These are phyloP conservation scores for Glaucomys volans DNA, from an alignment of 2,113 vertebrate genomes.

Conservation along the genomic window DNA sequence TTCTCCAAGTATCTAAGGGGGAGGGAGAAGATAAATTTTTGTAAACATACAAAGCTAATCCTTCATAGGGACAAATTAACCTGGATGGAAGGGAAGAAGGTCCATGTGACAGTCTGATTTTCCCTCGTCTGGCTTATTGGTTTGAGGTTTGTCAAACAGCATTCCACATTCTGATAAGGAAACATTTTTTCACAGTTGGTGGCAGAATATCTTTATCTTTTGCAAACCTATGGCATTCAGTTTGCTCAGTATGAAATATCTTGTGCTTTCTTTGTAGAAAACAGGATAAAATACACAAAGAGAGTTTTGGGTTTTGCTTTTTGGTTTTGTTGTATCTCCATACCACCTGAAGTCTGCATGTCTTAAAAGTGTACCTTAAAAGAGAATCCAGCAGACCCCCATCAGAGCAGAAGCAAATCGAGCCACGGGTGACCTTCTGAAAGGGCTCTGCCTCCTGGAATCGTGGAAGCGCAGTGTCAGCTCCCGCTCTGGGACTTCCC, in stretches of 20 bases:
- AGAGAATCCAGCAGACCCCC: not conserved
- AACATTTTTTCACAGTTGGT: slow-evolving; percentile 40
- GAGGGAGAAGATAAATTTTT: not conserved
- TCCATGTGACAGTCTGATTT: not conserved
- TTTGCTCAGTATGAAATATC: not conserved
- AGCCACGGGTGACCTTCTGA: not conserved
- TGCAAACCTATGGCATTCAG: not conserved
- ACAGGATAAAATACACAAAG: not conserved
- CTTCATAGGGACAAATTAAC: not conserved
- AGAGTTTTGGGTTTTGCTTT: not conserved
- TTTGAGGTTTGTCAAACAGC: not conserved
- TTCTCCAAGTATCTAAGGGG: slow-evolving; percentile 95
- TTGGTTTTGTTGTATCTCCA: not conserved
- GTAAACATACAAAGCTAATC: not conserved
- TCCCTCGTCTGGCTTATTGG: not conserved
- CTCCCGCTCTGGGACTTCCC: not conserved
- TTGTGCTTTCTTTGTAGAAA: not conserved
- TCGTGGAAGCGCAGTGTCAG: rapidly evolving
- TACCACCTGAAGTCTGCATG: not conserved
- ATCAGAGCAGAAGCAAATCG: not conserved
- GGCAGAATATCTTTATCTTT: not conserved
- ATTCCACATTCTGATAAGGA: not conserved
- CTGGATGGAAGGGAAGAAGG: not conserved
- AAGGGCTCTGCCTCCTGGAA: not conserved
- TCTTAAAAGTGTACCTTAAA: not conserved